phyloP scores from a whole-genome alignment of 2,888 invertebrate genomes.

The Cybosia mesomella region DNA sequence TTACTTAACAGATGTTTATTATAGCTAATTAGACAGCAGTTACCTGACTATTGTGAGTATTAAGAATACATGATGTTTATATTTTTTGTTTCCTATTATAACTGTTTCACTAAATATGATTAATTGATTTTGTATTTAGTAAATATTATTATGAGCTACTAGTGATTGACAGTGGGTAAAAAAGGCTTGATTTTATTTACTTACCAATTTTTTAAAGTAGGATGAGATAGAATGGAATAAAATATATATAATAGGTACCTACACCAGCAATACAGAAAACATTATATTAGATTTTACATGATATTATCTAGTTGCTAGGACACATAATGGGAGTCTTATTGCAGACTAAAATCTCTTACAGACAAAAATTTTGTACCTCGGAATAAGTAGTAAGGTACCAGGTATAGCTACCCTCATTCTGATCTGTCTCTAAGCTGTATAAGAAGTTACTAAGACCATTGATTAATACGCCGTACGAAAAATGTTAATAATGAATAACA shows the following conservation, averaged over 20 bases:
- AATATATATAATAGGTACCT: neutral
- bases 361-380: neutral
- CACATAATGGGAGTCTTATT: neutral
- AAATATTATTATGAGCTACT: neutral
- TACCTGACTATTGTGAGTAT: neutral
- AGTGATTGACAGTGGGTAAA: neutral
- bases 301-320: neutral
- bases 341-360: neutral
- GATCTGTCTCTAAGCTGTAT: neutral
- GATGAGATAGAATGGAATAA: neutral
- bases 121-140: neutral
- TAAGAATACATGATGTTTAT: neutral
- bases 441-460: too few relatives aligned
- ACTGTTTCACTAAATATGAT: constrained; percentile 10
- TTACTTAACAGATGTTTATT: neutral
- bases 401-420: neutral
- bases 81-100: constrained; percentile 1
- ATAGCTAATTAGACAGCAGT: neutral
- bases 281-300: neutral
- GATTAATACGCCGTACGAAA: neutral
- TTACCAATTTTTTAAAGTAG: neutral
- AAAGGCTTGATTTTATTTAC: neutral
- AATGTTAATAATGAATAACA: too few relatives aligned
- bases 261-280: neutral
- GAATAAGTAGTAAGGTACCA: neutral